A percentile compares a stretch with the other conserved stretches of the same genome.
Evolutionary conservation across 2,113 vertebrate species (phyloP).

Genomic region (Ammodytes marinus): DNA sequence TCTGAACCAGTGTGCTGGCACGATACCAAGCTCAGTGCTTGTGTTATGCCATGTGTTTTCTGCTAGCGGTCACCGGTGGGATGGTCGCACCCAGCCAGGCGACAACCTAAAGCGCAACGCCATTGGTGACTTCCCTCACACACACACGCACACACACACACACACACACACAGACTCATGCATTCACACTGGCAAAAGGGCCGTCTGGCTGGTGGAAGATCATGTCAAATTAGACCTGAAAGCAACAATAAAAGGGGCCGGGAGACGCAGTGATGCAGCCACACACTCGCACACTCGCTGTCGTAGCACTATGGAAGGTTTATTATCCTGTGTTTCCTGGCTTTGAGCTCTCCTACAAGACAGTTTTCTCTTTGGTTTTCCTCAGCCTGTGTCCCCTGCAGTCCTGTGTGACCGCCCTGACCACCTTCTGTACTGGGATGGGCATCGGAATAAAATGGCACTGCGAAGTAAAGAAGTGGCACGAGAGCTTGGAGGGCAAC

Average conservation of each 20-base stretch:
- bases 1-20: slow-evolving; percentile 21
- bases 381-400: slow-evolving; percentile 16
- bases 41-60: slow-evolving; percentile 45
- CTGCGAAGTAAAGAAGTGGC: slow-evolving; percentile 16
- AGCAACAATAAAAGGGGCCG: slow-evolving; percentile 52
- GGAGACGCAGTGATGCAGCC: slow-evolving; percentile 1
- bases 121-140: slow-evolving; percentile 11
- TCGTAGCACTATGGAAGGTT: slow-evolving; percentile 33
- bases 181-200: slow-evolving; percentile 43
- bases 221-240: slow-evolving; percentile 53
- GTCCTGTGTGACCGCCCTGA: slow-evolving; percentile 54
- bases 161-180: slow-evolving; percentile 28
- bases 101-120: slow-evolving; percentile 46
- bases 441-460: slow-evolving; percentile 41
- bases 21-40: slow-evolving; percentile 73
- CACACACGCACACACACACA: slow-evolving; percentile 8
- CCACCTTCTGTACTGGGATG: slow-evolving; percentile 47
- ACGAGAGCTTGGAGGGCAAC: slow-evolving; percentile 26
- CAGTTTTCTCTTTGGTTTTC: slow-evolving; percentile 55
- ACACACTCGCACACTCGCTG: slow-evolving; percentile 17
- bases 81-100: neutral
- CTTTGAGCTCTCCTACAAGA: slow-evolving; percentile 39
- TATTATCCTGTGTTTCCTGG: slow-evolving; percentile 65
- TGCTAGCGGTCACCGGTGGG: slow-evolving; percentile 45
- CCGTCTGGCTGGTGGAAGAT: slow-evolving; percentile 45